Evolutionary conservation across 2,113 vertebrate species (phyloP).

Genomic region (Prunella fulvescens): DNA sequence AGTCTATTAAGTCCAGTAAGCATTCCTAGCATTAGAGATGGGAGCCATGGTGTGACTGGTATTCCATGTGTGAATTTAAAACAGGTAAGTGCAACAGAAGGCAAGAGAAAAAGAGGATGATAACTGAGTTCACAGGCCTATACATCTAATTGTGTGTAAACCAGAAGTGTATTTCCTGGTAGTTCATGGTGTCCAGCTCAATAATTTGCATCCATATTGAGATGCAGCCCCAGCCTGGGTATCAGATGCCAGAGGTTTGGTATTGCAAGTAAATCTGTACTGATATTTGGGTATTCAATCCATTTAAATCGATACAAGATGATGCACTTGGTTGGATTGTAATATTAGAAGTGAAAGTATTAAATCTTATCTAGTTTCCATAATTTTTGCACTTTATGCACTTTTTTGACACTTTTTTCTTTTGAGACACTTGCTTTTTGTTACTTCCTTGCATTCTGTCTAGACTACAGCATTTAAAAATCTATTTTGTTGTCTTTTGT

Average conservation of each 20-base stretch:
- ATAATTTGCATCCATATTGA: neutral
- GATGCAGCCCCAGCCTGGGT: neutral
- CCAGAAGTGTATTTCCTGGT: neutral
- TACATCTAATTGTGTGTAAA: neutral
- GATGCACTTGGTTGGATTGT: neutral
- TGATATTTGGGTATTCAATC: neutral
- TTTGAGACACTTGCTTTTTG: neutral
- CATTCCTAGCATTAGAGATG: neutral
- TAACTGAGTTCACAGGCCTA: neutral
- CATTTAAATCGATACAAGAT: neutral
- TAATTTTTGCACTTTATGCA: neutral
- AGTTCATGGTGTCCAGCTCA: neutral
- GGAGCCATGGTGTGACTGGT: neutral
- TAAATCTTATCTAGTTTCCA: neutral
- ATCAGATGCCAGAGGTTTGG: neutral
- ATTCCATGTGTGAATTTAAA: neutral
- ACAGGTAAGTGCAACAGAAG: slow-evolving; percentile 15
- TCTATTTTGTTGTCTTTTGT: neutral
- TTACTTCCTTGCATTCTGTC: neutral
- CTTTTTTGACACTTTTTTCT: neutral
- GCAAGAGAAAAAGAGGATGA: neutral
- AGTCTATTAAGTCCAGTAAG: neutral
- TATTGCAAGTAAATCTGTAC: neutral
- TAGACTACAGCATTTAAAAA: neutral
- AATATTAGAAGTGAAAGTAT: neutral